Percentiles rank a stretch among this genome's conserved stretches.
These are phyloP conservation scores for Stenodera caucasica DNA, from an alignment of 2,888 invertebrate genomes.

Conservation along the genomic window DNA sequence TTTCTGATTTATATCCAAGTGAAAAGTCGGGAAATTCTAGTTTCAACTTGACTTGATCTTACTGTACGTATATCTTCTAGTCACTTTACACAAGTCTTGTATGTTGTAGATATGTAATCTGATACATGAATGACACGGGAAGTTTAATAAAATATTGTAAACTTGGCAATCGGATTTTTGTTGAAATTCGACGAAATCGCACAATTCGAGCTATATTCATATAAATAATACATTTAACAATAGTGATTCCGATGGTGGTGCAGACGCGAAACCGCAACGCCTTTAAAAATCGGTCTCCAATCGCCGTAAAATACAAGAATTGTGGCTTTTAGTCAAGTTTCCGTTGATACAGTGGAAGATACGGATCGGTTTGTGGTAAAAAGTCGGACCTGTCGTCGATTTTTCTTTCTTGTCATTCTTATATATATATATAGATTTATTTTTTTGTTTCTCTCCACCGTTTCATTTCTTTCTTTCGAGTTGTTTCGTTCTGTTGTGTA, in stretches of 20 bases:
- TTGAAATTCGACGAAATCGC: background rate
- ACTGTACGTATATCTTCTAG: conserved; percentile 3
- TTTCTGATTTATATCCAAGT: background rate
- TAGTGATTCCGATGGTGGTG: background rate
- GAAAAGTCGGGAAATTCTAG: conserved; percentile 4
- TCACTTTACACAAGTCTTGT: conserved; percentile 8
- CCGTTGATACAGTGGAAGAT: background rate
- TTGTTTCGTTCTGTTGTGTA: background rate
- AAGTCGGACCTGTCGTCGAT: conserved; percentile 4
- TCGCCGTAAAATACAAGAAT: background rate
- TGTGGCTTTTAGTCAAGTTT: background rate
- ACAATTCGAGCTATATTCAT: too few species aligned
- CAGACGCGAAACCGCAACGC: background rate
- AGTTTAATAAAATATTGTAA: conserved; percentile 2
- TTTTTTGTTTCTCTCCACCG: background rate
- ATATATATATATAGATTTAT: too few species aligned
- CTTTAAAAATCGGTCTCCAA: background rate
- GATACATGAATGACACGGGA: conserved; percentile 8
- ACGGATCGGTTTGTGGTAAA: conserved; percentile 6
- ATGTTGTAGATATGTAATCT: conserved; percentile 9
- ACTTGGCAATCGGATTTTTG: background rate
- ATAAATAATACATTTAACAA: too few species aligned
- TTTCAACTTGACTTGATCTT: conserved; percentile 8
- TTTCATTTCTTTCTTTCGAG: background rate
- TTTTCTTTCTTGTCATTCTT: background rate